Evolutionary conservation across 2,113 vertebrate genomes (phyloP).

Genomic region (Spea multiplicata): DNA sequence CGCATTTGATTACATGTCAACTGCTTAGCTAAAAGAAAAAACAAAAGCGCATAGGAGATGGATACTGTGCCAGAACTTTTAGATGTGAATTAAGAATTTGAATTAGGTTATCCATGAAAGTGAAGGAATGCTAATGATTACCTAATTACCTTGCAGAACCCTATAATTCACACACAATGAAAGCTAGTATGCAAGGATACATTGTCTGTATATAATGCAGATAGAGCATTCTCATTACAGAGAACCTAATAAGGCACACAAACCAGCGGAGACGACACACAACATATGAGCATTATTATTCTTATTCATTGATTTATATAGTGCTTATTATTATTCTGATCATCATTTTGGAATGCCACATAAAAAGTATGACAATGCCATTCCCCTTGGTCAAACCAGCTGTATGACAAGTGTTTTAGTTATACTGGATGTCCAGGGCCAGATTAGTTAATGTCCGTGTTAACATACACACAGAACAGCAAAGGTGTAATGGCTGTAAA

Average conservation of each 20-base stretch:
- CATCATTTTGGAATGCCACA: background rate
- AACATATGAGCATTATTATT: background rate
- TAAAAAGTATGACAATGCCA: background rate
- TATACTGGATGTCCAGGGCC: too few species aligned
- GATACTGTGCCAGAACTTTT: conserved; percentile 53
- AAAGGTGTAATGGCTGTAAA: too few species aligned
- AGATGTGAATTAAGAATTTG: conserved; percentile 53
- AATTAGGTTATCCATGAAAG: conserved; percentile 63
- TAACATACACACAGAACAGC: too few species aligned
- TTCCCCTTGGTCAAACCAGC: background rate
- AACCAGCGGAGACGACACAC: conserved; percentile 22
- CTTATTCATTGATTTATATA: too few species aligned
- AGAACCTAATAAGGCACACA: conserved; percentile 12
- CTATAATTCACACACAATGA: conserved; percentile 64
- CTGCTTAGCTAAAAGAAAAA: conserved; percentile 54
- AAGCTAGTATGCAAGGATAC: conserved; percentile 63
- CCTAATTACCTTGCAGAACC: conserved; percentile 64
- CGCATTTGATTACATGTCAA: conserved; percentile 71
- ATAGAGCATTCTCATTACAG: conserved; percentile 56
- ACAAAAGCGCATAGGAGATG: conserved; percentile 10
- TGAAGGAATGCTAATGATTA: conserved; percentile 66
- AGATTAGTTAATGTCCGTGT: too few species aligned
- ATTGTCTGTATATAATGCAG: conserved; percentile 54
- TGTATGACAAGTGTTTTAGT: too few species aligned
- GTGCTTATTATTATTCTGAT: too few species aligned